These are phyloP conservation scores for Trachelipus rathkii DNA, from an alignment of 1,140 invertebrate genomes.

Conservation along the genomic window DNA sequence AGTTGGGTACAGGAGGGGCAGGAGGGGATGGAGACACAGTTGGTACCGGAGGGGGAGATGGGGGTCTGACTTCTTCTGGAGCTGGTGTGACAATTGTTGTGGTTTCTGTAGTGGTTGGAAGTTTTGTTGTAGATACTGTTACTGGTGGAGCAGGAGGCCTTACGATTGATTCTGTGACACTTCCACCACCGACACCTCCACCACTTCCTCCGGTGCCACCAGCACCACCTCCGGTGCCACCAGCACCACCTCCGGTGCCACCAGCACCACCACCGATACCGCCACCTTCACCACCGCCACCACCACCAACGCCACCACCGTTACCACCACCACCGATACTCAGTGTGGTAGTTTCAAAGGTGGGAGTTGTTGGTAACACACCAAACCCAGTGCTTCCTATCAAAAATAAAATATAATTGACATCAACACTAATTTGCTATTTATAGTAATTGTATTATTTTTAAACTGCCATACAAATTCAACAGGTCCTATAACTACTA, in stretches of 20 bases:
- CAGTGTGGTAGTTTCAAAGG: neutral
- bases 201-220: neutral
- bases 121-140: neutral
- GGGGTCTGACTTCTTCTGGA: no score
- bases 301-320: neutral
- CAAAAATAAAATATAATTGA: neutral
- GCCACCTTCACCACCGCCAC: neutral
- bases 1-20: neutral
- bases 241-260: neutral
- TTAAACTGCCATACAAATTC: no score
- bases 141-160: neutral
- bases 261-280: neutral
- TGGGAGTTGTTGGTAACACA: no score
- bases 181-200: neutral
- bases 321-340: neutral
- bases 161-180: neutral
- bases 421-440: no score
- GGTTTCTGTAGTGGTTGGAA: neutral
- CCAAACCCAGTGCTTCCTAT: neutral
- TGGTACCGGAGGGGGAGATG: no score
- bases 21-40: neutral
- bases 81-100: no score
- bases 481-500: no score
- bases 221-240: neutral
- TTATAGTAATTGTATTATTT: no score